Percentiles rank a stretch among this genome's conserved stretches.
phyloP scores from a whole-genome alignment of 37 sponge, comb jelly and placozoan species.

The Aplysina aerophoba region DNA sequence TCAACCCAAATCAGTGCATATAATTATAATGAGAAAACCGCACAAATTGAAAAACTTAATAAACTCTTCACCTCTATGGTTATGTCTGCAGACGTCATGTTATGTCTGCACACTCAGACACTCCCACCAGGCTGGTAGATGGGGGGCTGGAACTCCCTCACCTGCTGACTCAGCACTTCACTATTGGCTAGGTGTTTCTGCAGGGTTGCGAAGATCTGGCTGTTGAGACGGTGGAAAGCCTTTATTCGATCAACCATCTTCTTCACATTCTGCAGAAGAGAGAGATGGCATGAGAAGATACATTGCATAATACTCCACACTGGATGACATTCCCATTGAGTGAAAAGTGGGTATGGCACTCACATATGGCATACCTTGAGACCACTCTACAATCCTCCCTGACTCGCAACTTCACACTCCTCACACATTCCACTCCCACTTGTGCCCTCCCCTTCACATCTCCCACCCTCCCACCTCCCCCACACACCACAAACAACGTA shows the following conservation, averaged over 20 bases:
- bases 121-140: constrained; percentile 68
- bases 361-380: not conserved
- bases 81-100: not conserved
- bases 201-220: constrained; percentile 85
- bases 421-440: not conserved
- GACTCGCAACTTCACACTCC: too few species aligned
- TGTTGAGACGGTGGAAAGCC: constrained; percentile 76
- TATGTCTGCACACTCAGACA: not conserved
- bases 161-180: constrained; percentile 54
- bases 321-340: too few species aligned
- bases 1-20: too few species aligned
- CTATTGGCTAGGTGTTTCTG: constrained; percentile 84
- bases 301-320: too few species aligned
- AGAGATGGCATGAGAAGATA: not conserved
- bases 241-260: constrained; percentile 86
- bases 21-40: not conserved
- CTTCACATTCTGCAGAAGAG: constrained; percentile 56
- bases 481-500: not conserved
- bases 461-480: too few species aligned
- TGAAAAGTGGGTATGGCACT: not conserved
- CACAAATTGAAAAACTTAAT: not conserved
- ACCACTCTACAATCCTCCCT: not conserved
- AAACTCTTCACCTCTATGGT: not conserved
- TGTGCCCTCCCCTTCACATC: not conserved
- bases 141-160: constrained; percentile 92